Percentiles rank a stretch among this genome's conserved stretches.
Conservation (phyloP, 2,888 invertebrate genomes). For the Apamea sordens region DNA sequence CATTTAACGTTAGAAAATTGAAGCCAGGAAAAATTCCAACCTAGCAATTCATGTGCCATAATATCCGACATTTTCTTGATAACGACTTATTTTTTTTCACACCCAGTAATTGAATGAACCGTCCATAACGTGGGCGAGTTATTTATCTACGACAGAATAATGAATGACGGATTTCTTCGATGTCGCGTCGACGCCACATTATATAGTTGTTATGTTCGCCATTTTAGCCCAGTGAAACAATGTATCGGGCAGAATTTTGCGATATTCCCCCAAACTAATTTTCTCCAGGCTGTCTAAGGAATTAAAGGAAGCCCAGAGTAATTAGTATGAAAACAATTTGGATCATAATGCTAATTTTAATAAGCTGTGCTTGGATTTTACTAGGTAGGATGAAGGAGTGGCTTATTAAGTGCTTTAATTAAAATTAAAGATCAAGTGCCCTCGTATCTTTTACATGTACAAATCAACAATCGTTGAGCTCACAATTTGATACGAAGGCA, state of each 20-base stretch:
- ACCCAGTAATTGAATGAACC: conserved; percentile 54
- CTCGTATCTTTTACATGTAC: neutral
- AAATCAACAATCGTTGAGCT: neutral
- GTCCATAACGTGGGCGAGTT: conserved; percentile 51
- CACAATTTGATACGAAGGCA: neutral
- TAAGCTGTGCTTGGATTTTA: neutral
- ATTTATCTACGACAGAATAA: conserved; percentile 61
- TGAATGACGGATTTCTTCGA: conserved; percentile 59
- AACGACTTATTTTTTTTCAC: conserved; percentile 48
- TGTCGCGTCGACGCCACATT: conserved; percentile 32
- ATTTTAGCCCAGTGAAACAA: conserved; percentile 28
- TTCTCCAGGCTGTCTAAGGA: neutral
- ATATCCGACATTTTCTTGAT: conserved; percentile 43
- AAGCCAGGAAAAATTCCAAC: conserved; percentile 14
- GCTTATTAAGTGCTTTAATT: conserved; percentile 4
- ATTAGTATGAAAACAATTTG: neutral
- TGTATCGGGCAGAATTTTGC: conserved; percentile 4
- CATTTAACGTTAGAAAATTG: conserved; percentile 31
- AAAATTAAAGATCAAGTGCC: conserved; percentile 13
- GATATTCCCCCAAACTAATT: conserved; percentile 5
- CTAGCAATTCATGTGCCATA: conserved; percentile 20
- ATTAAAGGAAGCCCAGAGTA: neutral
- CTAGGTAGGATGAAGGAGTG: conserved; percentile 1
- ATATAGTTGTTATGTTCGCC: conserved; percentile 45
- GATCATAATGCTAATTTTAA: neutral